Evolutionary conservation across 2,888 invertebrate genomes (phyloP).

Genomic region (Acanthosoma haemorrhoidale): DNA sequence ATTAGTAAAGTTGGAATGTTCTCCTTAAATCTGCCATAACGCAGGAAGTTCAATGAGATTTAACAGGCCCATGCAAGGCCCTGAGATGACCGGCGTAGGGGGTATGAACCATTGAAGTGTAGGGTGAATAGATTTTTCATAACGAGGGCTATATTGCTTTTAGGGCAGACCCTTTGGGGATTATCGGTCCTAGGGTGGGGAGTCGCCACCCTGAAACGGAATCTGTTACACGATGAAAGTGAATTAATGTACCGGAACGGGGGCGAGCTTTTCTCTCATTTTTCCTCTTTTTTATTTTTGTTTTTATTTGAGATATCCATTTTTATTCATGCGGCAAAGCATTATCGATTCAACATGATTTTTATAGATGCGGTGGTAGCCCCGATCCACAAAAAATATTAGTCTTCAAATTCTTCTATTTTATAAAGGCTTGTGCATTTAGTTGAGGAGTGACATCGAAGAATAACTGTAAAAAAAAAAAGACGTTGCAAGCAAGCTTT

Average conservation of each 20-base stretch:
- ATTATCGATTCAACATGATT: background rate
- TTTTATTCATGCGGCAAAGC: background rate
- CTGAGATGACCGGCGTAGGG: too few relatives aligned
- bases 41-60: too few relatives aligned
- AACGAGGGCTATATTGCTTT: background rate
- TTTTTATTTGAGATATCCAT: background rate
- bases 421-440: too few relatives aligned
- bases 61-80: too few relatives aligned
- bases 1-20: too few relatives aligned
- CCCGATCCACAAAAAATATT: too few relatives aligned
- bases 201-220: background rate
- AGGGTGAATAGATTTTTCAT: background rate
- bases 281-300: background rate
- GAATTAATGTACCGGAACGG: constrained; percentile 9
- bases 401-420: too few relatives aligned
- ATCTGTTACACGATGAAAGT: constrained; percentile 10
- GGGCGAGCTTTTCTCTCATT: background rate
- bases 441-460: too few relatives aligned
- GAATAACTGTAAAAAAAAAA: too few relatives aligned
- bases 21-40: too few relatives aligned
- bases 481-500: too few relatives aligned
- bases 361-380: background rate
- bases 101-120: background rate
- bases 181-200: background rate
- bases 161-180: background rate